Base-by-base conservation (phyloP, 1,140 invertebrate species). In the Schmidtea mediterranea region DNA sequence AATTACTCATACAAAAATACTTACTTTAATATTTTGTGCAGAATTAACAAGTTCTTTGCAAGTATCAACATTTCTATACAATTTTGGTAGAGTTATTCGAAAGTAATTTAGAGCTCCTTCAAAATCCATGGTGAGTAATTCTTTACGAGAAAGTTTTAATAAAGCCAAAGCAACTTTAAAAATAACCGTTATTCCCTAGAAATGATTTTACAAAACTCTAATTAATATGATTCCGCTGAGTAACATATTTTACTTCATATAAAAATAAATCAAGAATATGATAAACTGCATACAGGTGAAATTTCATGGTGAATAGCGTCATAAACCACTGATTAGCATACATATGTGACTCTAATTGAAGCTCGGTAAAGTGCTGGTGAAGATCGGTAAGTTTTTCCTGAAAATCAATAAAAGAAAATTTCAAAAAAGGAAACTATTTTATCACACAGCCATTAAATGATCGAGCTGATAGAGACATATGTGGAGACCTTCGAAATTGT, bases 251-350 rank as follows among this genome's bases (percentile, higher is more conserved):
- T 15, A 36, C 47, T 41, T 48, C n/a, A 21, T 16, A 48, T 41
- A 48, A 24, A 16, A 49, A 40, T 6, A 49, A 12, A 6, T 97
- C 90, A 18, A 97, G 69, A 50, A 97, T 90, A 60, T 86, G 82
- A 68, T 92, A 97, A 12, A 97, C 92, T 62, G 95, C 77, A 61
- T 80, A 82, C 1, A 98, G 69, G 2, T 90, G 90, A 68, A 98
- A 98, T 60, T 92, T 79, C 13, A 90, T 87, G 2, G 90, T 97
- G 68, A 90, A 98, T 12, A 97, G 68, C 0, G 90, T 97, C 19
- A 98, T 74, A 71, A 98, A 95, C 92, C 92, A 98, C 69, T 98
- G 90, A 26, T 82, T 86, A 19, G 87, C 90, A 67, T 84, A 98
- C 90, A 97, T 98, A 68, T 97, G 90, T 48, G 83, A 79, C 67